Evolutionary conservation across 2,113 vertebrate genomes (phyloP), one percentile per base, ranked within the genome.

Genomic region (Cisticola juncidis): DNA sequence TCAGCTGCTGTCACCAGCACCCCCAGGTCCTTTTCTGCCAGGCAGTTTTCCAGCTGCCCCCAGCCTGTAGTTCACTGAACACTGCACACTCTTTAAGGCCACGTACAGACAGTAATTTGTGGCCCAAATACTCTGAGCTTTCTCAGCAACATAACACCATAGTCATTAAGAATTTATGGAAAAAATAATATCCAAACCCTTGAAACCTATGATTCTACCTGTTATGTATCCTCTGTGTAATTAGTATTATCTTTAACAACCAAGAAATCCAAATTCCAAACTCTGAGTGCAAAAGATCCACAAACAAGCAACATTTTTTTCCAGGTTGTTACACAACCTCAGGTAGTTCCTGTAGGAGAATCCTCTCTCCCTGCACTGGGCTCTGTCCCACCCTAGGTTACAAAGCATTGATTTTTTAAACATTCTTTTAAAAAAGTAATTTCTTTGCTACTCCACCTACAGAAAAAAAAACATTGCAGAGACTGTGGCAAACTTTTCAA

Each of bases 341-440:
- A 48, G 7, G 47, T 3, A 58, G 13, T 13, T 45, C 28, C 42
- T 44, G 50, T 10, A 19, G 0, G 0, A 40, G 12, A 53, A 36
- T 42, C 51, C 21, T 15, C 14, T 62, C 15, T 74, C 31, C 21
- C 28, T 6, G 14, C 0, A 0, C 40, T 69, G 73, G 65, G 45
- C 78, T 73, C 40, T 2, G 0, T 12, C 12, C 54, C 2, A 35
- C 42, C 11, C 23, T 50, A 0, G 0, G 33, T 31, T 23, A 16
- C 20, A 24, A 58, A 38, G 42, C 4, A 2, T 5, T 2, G 1
- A 65, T 23, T 56, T 87, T 66, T 45, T 6, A 12, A 79, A 7
- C 14, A 51, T 42, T 76, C 31, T 35, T 36, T 56, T 40, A 11
- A 8, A 24, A 25, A 74, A 56, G 11, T 33, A 21, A 77, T 61